A percentile compares a stretch with the other conserved stretches of the same genome.
Conservation (phyloP, 2,888 invertebrate genomes). For the Pollenia amentaria region DNA sequence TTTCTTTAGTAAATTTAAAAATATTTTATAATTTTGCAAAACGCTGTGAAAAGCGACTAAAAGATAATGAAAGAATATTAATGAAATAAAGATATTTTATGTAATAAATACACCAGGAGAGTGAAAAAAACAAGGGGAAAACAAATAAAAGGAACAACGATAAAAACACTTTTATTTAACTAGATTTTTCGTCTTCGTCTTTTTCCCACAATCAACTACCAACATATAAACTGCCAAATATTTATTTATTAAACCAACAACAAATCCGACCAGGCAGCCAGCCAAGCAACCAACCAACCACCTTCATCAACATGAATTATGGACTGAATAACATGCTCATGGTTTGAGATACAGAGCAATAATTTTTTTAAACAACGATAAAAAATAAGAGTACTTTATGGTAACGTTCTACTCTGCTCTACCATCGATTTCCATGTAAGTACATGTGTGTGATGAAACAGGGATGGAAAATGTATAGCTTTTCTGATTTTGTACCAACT, state of each 20-base stretch:
- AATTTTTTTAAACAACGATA: constrained; percentile 6
- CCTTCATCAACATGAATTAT: constrained; percentile 55
- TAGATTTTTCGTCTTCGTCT: constrained; percentile 23
- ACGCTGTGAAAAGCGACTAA: not conserved
- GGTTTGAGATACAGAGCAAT: constrained; percentile 32
- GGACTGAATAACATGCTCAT: constrained; percentile 50
- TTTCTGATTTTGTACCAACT: too few species aligned
- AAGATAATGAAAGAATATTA: constrained; percentile 15
- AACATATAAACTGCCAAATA: constrained; percentile 33
- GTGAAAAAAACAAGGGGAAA: not conserved
- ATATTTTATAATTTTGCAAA: constrained; percentile 5
- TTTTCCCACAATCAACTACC: constrained; percentile 6
- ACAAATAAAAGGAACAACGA: not conserved
- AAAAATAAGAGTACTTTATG: constrained; percentile 41
- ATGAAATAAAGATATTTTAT: constrained; percentile 38
- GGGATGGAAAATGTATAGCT: too few species aligned
- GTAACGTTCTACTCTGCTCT: constrained; percentile 11
- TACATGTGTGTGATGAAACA: constrained; percentile 16
- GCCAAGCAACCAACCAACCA: constrained; percentile 54
- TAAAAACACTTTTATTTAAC: constrained; percentile 48
- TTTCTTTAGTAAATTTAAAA: constrained; percentile 3
- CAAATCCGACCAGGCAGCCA: constrained; percentile 44
- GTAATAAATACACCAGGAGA: constrained; percentile 30
- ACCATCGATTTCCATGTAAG: not conserved
- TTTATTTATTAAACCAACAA: constrained; percentile 43